Evolutionary conservation across 1,140 invertebrate genomes (phyloP).

Genomic region (Trigoniulus corallinus): DNA sequence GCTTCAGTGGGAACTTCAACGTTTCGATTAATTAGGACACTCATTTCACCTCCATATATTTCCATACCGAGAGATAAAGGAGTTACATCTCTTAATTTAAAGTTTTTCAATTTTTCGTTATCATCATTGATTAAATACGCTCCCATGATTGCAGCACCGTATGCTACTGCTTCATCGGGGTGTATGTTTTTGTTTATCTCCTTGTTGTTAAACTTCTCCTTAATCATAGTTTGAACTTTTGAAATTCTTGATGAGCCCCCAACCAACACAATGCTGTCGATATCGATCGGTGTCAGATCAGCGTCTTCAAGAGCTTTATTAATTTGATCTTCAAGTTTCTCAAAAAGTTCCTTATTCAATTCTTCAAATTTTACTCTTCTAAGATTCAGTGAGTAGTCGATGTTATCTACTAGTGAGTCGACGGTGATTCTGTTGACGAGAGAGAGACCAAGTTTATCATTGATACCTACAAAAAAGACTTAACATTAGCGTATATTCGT

Average conservation of each 20-base stretch:
- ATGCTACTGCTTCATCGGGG: conserved; percentile 29
- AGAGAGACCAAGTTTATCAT: no score
- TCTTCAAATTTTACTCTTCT: conserved; percentile 14
- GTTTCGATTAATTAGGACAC: conserved; percentile 34
- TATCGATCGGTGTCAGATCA: conserved; percentile 7
- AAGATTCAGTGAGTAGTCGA: conserved; percentile 6
- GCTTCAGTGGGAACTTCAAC: conserved; percentile 35
- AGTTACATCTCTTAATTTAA: conserved; percentile 1
- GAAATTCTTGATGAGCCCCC: conserved; percentile 17
- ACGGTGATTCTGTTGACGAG: conserved; percentile 5
- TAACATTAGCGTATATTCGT: no score
- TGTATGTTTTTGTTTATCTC: conserved; percentile 19
- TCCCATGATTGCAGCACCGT: conserved; percentile 26
- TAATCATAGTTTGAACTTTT: conserved; percentile 13
- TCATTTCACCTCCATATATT: conserved; percentile 33
- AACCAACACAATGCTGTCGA: conserved; percentile 18
- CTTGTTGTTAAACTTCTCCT: conserved; percentile 13
- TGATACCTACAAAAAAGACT: no score
- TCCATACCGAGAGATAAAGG: conserved; percentile 7
- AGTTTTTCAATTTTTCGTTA: background rate
- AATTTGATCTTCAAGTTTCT: conserved; percentile 2
- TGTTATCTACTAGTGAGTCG: conserved; percentile 6
- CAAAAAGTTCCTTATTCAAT: conserved; percentile 11
- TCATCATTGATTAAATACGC: conserved; percentile 17
- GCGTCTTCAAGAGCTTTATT: conserved; percentile 13